These are phyloP conservation scores for Aethina tumida DNA, from an alignment of 1,140 invertebrate genomes.

Conservation along the genomic window DNA sequence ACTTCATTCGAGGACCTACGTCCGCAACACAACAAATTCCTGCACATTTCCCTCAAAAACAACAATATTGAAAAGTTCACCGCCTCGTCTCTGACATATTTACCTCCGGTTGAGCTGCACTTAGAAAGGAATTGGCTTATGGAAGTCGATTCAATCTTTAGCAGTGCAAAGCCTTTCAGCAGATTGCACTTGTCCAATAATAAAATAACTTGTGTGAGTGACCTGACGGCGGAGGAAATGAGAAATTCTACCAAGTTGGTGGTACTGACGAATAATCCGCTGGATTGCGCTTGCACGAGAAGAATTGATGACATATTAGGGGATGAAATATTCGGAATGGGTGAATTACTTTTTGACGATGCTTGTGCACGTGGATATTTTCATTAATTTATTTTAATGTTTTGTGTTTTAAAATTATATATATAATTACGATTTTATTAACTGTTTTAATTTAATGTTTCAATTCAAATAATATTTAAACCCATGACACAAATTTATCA, in stretches of 20 bases:
- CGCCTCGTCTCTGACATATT: conserved; percentile 2
- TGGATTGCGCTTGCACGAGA: conserved; percentile 17
- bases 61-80: conserved; percentile 10
- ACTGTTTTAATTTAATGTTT: no score
- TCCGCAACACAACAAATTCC: background rate
- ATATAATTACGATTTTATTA: no score
- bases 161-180: conserved; percentile 9
- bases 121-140: conserved; percentile 10
- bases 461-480: no score
- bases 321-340: background rate
- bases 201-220: conserved; percentile 12
- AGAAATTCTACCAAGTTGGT: conserved; percentile 7
- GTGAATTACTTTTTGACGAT: conserved; percentile 1
- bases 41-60: conserved; percentile 9
- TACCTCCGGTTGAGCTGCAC: conserved; percentile 10
- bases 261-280: conserved; percentile 14
- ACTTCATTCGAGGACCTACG: conserved; percentile 9
- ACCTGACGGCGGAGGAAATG: conserved; percentile 12
- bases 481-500: no score
- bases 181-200: conserved; percentile 13
- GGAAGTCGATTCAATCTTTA: background rate
- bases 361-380: conserved; percentile 4
- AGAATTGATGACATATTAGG: conserved; percentile 6
- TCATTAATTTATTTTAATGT: background rate
- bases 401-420: no score